Evolutionary conservation across 2,113 vertebrate genomes (phyloP).

Genomic region (Paradoxurus hermaphroditus): DNA sequence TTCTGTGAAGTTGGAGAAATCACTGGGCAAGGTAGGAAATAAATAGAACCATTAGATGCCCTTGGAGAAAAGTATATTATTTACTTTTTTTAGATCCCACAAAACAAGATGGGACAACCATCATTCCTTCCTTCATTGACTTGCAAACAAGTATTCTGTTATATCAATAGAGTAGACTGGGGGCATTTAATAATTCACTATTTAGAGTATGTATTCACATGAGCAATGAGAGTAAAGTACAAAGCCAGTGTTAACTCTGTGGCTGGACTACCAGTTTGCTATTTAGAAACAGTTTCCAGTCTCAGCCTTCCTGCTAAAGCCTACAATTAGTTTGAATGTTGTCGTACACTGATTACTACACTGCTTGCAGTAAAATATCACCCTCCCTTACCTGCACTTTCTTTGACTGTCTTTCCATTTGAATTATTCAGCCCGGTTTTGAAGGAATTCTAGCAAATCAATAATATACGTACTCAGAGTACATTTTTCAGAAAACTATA

Average conservation of each 20-base stretch:
- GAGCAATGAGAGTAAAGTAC: not conserved
- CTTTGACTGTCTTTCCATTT: slow-evolving; percentile 16
- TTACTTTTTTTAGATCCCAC: not conserved
- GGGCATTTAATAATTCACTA: slow-evolving; percentile 13
- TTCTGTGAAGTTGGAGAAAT: not conserved
- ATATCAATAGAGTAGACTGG: not conserved
- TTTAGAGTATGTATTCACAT: slow-evolving; percentile 32
- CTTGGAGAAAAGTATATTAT: not conserved
- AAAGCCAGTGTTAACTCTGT: slow-evolving; percentile 18
- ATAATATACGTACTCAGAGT: not conserved
- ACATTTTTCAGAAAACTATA: not conserved
- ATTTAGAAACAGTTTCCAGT: slow-evolving; percentile 36
- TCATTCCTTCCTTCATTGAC: not conserved
- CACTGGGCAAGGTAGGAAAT: not conserved
- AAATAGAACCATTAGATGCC: not conserved
- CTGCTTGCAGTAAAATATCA: slow-evolving; percentile 35
- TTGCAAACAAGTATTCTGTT: slow-evolving; percentile 12
- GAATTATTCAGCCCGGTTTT: slow-evolving; percentile 40
- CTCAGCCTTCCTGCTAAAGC: slow-evolving; percentile 40
- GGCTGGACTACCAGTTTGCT: not conserved
- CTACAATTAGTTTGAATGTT: slow-evolving; percentile 43
- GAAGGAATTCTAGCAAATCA: slow-evolving; percentile 20
- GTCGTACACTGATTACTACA: slow-evolving; percentile 28
- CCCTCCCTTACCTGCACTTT: slow-evolving; percentile 18
- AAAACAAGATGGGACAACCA: not conserved